phyloP scores from a whole-genome alignment of 2,797 vertebrate genomes.

The Acropternis orthonyx region DNA sequence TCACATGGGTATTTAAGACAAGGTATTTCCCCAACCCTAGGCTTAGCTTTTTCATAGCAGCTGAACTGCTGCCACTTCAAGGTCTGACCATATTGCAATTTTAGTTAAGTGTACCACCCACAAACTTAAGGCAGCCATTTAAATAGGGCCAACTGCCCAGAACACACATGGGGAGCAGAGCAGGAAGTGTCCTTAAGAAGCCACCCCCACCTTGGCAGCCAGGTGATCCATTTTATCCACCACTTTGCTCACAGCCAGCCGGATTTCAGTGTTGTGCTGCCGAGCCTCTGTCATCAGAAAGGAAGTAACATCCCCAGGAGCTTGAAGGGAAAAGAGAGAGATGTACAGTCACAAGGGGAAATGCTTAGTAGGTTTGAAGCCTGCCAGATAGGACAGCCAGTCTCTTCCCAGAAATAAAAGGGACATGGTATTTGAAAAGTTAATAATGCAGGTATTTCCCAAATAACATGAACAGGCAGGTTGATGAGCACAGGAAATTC shows the following conservation, averaged over 20 bases:
- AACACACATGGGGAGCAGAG: neutral
- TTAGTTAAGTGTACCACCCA: neutral
- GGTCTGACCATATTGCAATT: neutral
- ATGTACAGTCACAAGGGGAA: neutral
- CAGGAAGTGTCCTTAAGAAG: neutral
- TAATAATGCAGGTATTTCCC: neutral
- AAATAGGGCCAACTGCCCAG: neutral
- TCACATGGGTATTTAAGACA: neutral
- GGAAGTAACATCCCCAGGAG: constrained; percentile 86
- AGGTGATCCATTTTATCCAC: constrained; percentile 93
- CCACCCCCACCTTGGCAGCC: constrained; percentile 81
- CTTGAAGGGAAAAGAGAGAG: constrained; percentile 62
- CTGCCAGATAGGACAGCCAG: neutral
- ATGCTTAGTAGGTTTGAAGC: neutral
- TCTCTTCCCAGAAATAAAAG: neutral
- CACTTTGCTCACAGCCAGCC: constrained; percentile 89
- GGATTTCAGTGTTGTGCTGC: constrained; percentile 94
- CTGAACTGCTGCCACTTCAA: neutral
- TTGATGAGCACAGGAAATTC: neutral
- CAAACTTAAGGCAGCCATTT: neutral
- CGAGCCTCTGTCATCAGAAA: constrained; percentile 95
- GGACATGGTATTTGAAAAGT: neutral
- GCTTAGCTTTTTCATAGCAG: neutral
- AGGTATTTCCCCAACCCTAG: neutral
- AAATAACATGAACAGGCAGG: neutral